Evolutionary conservation across 2,888 invertebrate species (phyloP).

Genomic region (Heliconius hortense): DNA sequence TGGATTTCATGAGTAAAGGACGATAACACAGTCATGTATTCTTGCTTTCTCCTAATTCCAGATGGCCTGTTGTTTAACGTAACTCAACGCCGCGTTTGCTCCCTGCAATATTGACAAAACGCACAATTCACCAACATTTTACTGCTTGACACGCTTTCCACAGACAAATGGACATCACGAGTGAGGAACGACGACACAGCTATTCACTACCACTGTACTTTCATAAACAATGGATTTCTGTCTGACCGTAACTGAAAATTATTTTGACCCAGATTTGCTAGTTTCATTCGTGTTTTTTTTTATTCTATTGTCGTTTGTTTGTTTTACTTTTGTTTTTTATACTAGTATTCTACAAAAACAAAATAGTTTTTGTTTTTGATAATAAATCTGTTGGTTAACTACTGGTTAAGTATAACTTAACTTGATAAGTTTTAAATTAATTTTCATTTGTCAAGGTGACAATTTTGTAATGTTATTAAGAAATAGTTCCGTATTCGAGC

Average conservation of each 20-base stretch:
- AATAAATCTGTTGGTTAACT: background rate
- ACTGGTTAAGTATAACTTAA: background rate
- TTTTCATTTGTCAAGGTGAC: background rate
- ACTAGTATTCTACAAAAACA: too few species aligned
- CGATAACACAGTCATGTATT: too few species aligned
- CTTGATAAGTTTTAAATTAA: background rate
- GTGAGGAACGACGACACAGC: slow-evolving; percentile 28
- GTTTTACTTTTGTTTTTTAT: too few species aligned
- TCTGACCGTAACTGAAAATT: slow-evolving; percentile 10
- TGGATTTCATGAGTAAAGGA: too few species aligned
- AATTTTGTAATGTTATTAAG: too few species aligned
- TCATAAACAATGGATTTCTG: slow-evolving; percentile 15
- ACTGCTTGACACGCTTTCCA: slow-evolving; percentile 15
- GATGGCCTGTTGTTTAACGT: background rate
- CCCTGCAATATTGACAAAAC: background rate
- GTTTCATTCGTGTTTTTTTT: background rate
- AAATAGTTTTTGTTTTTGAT: background rate
- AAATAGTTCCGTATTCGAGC: background rate
- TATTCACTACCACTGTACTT: slow-evolving; percentile 22
- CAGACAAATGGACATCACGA: background rate
- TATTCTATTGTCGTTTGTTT: background rate
- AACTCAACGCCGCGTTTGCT: background rate
- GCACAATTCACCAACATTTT: background rate
- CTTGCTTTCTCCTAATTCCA: too few species aligned
- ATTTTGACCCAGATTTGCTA: slow-evolving; percentile 15